A percentile compares a stretch with the other conserved stretches of the same genome.
Conservation (phyloP, 1,140 invertebrate genomes). For the Steinernema khuongi region DNA sequence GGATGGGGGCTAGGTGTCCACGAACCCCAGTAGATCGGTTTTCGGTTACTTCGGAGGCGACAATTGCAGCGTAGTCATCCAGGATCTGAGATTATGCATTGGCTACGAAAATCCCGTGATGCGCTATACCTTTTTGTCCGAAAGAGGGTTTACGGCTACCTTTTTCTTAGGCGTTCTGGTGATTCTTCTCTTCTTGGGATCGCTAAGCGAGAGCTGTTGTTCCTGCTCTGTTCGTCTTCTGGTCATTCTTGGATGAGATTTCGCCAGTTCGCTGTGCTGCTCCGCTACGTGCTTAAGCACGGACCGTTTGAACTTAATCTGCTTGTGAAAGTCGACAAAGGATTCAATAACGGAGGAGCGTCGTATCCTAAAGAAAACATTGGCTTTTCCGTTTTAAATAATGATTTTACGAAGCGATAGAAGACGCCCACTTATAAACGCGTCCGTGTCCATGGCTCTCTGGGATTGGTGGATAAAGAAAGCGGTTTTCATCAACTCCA, state of each 20-base stretch:
- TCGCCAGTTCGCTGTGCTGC: not conserved
- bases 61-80: constrained; percentile 14
- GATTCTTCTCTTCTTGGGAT: not conserved
- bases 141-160: not conserved
- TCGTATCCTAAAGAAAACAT: constrained; percentile 1
- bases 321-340: constrained; percentile 16
- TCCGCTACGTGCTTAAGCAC: constrained; percentile 1
- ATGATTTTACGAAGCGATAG: not conserved
- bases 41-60: constrained; percentile 18
- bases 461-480: not conserved
- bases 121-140: constrained; percentile 10
- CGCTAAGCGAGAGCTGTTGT: not conserved
- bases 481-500: not conserved
- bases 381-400: not conserved
- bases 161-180: not conserved
- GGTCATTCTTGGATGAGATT: not conserved
- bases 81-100: constrained; percentile 14
- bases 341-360: not conserved
- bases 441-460: not conserved
- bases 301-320: constrained; percentile 16
- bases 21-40: not conserved
- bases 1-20: constrained; percentile 20
- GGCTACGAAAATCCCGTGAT: not conserved
- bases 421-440: not conserved
- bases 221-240: not conserved